phyloP scores from a whole-genome alignment of 2,113 vertebrate genomes.

The Oreochromis tanganicae region DNA sequence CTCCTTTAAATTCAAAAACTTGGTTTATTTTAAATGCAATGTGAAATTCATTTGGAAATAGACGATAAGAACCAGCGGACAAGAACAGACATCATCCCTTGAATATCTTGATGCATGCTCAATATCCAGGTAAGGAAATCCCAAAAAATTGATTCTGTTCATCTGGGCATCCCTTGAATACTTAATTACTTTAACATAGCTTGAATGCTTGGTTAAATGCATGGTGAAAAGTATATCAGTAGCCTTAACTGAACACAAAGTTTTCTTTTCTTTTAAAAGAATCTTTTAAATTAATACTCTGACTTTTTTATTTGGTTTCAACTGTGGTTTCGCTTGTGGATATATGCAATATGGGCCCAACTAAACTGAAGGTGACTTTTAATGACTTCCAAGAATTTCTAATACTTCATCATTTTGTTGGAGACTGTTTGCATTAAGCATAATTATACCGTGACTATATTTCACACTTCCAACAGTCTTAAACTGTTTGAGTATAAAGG shows the following conservation, averaged over 20 bases:
- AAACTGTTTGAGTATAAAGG: not conserved
- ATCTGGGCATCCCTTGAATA: not conserved
- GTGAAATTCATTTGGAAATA: not conserved
- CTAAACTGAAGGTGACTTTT: not conserved
- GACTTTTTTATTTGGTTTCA: not conserved
- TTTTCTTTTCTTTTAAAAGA: not conserved
- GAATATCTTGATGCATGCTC: not conserved
- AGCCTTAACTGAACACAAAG: not conserved
- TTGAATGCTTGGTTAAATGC: not conserved
- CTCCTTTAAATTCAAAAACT: not conserved
- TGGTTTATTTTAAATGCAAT: not conserved
- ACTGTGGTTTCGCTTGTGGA: not conserved
- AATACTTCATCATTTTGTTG: not conserved
- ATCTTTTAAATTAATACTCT: not conserved
- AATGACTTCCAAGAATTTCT: not conserved
- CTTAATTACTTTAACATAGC: not conserved
- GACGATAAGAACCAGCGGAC: not conserved
- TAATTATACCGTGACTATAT: not conserved
- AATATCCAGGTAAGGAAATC: not conserved
- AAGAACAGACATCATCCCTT: not conserved
- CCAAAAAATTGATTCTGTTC: fast-evolving
- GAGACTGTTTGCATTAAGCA: not conserved
- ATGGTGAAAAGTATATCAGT: not conserved
- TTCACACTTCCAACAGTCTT: not conserved
- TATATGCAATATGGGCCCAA: not conserved